Evolutionary conservation across 2,888 invertebrate genomes (phyloP).

Genomic region (Steinernema scapterisci): DNA sequence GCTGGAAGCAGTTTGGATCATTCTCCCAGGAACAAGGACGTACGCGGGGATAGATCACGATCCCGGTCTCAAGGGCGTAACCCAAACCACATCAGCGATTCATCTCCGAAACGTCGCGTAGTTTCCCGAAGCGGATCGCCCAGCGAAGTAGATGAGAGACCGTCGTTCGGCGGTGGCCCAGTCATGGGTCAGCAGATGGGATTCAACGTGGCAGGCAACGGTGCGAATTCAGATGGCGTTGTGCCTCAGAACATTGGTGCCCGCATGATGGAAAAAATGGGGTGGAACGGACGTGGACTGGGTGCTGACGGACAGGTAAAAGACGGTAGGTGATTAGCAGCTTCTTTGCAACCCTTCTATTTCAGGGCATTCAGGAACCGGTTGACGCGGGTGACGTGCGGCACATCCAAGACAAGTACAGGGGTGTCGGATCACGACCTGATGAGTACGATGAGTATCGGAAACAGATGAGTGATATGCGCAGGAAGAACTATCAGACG

Average conservation of each 20-base stretch:
- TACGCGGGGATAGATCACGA: too few species aligned
- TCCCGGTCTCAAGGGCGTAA: too few species aligned
- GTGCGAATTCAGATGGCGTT: constrained; percentile 70
- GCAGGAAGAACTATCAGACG: too few species aligned
- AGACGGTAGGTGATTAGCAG: too few species aligned
- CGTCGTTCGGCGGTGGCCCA: background rate
- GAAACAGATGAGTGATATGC: constrained; percentile 43
- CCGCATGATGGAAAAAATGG: constrained; percentile 95
- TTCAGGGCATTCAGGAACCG: constrained; percentile 21
- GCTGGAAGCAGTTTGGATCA: background rate
- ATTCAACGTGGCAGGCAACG: background rate
- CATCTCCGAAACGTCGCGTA: background rate
- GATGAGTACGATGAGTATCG: constrained; percentile 52
- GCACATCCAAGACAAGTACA: constrained; percentile 89
- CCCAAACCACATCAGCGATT: background rate
- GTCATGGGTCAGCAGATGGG: too few species aligned
- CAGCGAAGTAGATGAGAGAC: background rate
- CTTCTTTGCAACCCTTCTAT: background rate
- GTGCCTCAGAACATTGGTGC: constrained; percentile 84
- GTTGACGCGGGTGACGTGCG: constrained; percentile 85
- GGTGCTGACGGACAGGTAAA: constrained; percentile 79
- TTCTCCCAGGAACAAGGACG: background rate
- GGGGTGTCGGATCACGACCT: constrained; percentile 80
- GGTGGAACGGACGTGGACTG: constrained; percentile 89
- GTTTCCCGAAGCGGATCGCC: background rate